Percentiles rank a stretch among this genome's conserved stretches.
These are phyloP conservation scores for Leuctra nigra DNA, from an alignment of 2,888 invertebrate genomes.

Conservation along the genomic window DNA sequence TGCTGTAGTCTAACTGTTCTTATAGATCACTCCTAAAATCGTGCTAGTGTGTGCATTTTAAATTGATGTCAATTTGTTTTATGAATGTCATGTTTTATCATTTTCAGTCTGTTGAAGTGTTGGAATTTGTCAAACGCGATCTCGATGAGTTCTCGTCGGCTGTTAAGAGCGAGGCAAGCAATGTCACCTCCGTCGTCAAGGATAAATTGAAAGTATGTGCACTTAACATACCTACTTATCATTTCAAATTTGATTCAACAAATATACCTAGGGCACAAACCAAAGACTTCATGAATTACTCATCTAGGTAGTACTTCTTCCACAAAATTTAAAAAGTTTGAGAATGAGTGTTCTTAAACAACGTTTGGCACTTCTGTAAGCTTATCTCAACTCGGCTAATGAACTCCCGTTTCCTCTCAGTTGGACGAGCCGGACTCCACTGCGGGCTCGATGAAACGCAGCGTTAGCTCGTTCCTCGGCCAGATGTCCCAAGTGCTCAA, in stretches of 20 bases:
- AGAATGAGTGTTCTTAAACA: no score
- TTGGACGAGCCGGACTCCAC: conserved; percentile 65
- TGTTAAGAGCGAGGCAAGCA: conserved; percentile 63
- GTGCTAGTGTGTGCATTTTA: neutral
- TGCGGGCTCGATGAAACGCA: conserved; percentile 63
- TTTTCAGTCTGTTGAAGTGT: conserved; percentile 61
- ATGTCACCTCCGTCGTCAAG: conserved; percentile 58
- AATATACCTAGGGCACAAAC: no score
- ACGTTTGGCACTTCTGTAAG: no score
- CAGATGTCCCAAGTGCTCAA: conserved; percentile 64
- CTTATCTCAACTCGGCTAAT: no score
- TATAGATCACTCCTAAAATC: no score
- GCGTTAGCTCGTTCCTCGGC: conserved; percentile 62
- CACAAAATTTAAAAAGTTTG: no score
- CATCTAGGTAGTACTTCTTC: no score
- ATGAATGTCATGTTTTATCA: conserved; percentile 26
- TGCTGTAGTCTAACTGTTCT: no score
- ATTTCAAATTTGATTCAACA: no score
- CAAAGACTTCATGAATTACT: no score
- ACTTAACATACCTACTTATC: no score
- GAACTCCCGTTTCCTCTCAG: conserved; percentile 46
- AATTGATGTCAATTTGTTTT: neutral
- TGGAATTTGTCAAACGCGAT: conserved; percentile 70
- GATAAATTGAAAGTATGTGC: conserved; percentile 67
- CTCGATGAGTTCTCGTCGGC: conserved; percentile 65